These are phyloP conservation scores for Athene cunicularia DNA, from an alignment of 2,113 vertebrate genomes.

Conservation along the genomic window DNA sequence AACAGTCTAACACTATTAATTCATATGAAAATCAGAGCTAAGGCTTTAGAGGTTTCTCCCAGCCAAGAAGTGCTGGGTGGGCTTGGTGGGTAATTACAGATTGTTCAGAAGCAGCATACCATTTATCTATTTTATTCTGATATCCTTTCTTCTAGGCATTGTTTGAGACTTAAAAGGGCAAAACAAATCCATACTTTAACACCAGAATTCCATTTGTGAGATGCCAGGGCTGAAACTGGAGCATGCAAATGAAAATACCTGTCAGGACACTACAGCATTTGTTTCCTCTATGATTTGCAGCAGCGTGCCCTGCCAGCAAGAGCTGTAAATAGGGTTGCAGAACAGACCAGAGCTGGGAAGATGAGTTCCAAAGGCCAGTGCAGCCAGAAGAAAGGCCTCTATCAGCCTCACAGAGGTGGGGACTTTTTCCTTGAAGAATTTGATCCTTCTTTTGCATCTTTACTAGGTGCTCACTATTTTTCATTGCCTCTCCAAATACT, in stretches of 20 bases:
- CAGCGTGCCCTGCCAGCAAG: neutral
- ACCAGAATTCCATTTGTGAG: neutral
- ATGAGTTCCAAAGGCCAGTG: neutral
- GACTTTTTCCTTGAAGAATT: neutral
- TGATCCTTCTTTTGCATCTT: neutral
- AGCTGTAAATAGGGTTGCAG: neutral
- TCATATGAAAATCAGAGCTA: neutral
- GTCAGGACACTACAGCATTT: neutral
- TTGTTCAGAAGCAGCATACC: neutral
- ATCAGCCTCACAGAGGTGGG: neutral
- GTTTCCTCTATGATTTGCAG: neutral
- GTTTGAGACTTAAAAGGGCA: neutral
- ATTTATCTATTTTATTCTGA: neutral
- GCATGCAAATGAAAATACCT: neutral
- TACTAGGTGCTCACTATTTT: neutral
- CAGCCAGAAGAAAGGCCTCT: neutral
- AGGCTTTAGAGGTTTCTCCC: neutral
- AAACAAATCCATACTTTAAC: neutral
- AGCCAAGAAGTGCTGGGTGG: neutral
- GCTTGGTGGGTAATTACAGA: neutral
- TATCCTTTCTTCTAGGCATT: neutral
- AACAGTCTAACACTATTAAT: neutral
- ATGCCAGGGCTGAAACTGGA: neutral
- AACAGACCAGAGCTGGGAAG: neutral
- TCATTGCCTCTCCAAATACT: neutral